Evolutionary conservation across 2,888 invertebrate genomes (phyloP).

Genomic region (Phyllotreta cruciferae): DNA sequence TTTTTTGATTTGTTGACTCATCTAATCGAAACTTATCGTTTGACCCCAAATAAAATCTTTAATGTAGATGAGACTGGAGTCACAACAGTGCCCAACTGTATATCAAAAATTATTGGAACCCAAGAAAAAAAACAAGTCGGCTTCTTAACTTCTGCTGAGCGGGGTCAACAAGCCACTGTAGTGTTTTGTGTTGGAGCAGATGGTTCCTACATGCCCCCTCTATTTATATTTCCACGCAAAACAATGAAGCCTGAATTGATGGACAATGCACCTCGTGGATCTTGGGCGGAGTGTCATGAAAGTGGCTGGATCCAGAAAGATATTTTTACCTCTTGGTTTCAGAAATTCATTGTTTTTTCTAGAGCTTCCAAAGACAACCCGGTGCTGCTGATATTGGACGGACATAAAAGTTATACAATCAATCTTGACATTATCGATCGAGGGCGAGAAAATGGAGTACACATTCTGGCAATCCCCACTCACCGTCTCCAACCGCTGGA

Average conservation of each 20-base stretch:
- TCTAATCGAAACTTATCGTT: neutral
- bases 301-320: neutral
- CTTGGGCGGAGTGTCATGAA: neutral
- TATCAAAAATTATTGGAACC: neutral
- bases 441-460: too few relatives aligned
- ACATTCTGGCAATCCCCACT: neutral
- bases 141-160: neutral
- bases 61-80: neutral
- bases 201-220: neutral
- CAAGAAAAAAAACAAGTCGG: neutral
- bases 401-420: neutral
- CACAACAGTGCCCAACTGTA: neutral
- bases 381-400: neutral
- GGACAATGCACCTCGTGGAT: too few relatives aligned
- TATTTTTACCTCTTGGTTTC: neutral
- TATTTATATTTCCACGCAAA: neutral
- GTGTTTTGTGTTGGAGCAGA: neutral
- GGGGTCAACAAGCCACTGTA: neutral
- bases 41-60: neutral
- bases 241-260: neutral
- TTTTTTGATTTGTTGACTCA: too few relatives aligned
- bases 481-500: neutral
- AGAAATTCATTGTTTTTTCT: neutral
- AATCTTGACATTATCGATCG: too few relatives aligned
- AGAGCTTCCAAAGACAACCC: constrained; percentile 1